Conservation (phyloP, 2,888 invertebrate genomes). For the Chalcosyrphus nemorum region DNA sequence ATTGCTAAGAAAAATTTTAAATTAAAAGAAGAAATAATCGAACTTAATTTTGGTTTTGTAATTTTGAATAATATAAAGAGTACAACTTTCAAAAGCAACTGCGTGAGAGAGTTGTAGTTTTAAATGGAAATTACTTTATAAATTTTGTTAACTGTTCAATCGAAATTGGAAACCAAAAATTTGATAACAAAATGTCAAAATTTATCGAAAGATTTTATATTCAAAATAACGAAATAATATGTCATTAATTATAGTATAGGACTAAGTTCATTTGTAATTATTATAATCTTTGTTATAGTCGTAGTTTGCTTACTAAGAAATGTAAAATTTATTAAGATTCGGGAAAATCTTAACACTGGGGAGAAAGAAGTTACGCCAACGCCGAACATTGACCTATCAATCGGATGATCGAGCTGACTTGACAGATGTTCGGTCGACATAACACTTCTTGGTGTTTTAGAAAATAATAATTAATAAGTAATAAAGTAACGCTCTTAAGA, state of each 20-base stretch:
- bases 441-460: not conserved
- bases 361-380: not conserved
- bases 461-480: not conserved
- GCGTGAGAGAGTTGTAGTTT: not conserved
- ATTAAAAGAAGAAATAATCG: not conserved
- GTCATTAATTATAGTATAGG: not conserved
- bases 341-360: not conserved
- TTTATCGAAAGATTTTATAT: not conserved
- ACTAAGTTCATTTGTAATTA: not conserved
- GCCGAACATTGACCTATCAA: not conserved
- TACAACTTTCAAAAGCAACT: not conserved
- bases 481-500: not conserved
- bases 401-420: not conserved
- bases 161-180: not conserved
- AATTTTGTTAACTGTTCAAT: not conserved
- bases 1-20: constrained; percentile 24
- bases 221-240: not conserved
- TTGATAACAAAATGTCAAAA: not conserved
- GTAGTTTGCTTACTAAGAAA: not conserved
- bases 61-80: constrained; percentile 1
- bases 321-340: not conserved
- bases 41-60: not conserved
- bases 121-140: not conserved
- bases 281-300: not conserved
- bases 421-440: not conserved